Evolutionary conservation across 2,888 invertebrate genomes (phyloP), one percentile per base, ranked within the genome.

Genomic region (Philonicus albiceps): DNA sequence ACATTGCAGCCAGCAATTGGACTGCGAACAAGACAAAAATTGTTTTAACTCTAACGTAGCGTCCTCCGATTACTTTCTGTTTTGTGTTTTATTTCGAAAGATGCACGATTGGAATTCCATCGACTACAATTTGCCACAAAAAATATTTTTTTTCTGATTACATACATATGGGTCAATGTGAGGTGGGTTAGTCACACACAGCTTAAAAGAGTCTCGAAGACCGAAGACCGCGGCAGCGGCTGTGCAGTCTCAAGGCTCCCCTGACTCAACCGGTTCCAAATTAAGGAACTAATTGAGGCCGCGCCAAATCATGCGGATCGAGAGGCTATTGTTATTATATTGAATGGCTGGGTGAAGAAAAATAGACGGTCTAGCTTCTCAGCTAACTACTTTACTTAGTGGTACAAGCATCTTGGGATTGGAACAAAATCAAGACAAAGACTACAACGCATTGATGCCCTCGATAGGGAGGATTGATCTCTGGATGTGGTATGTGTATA

Each of bases 121-220:
- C 37, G 31, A 16, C 27, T 34, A 74, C 34, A 74, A 34, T 6
- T 19, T 74, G 74, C 5, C 31, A 5, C 74, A 74, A 74, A 16
- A 40, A 43, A 37, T 34, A 11, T 40, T 40, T 40, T 31, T n/a
- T 37, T 74, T 37, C 16, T 73, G 16, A 49, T 55, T 27, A 19
- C 22, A 53, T 53, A 53, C 53, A 64, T 64, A 74, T 74, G 37
- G 74, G 74, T 74, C 74, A 74, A 74, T 74, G 74, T n/a, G 74
- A 74, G 64, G 64, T 64, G 64, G 27, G 74, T 74, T 74, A 74
- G 74, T 74, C 74, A 74, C 37, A 34, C 31, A 74, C 31, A 74
- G 34, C 27, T 31, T n/a, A 34, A 74, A 27, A 64, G 8, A 64
- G 27, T 64, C 37, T 37, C 64, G 49, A 64, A 64, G 64, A 64